Conservation (phyloP, 2,888 invertebrate genomes). For the Drosophila pseudotalamancana region DNA sequence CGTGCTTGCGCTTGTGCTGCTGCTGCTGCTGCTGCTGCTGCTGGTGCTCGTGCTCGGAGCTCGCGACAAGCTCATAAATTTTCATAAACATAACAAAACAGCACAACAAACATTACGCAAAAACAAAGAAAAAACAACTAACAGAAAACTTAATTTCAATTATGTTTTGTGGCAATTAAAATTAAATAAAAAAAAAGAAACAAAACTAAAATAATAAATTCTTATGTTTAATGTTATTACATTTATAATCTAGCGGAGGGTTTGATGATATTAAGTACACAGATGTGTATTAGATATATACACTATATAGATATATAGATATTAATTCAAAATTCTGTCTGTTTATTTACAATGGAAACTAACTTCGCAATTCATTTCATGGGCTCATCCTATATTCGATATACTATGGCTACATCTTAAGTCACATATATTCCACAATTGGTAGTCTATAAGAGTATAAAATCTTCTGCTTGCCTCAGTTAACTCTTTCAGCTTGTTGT, state of each 20-base stretch:
- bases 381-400: no score
- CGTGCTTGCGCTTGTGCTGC: no score
- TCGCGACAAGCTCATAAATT: conserved; percentile 76
- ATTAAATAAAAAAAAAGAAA: conserved; percentile 3
- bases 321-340: no score
- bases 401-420: no score
- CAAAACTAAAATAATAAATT: conserved; percentile 30
- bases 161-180: conserved; percentile 32
- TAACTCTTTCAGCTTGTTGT: conserved; percentile 14
- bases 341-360: no score
- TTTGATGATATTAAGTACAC: no score
- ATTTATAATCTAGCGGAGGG: neutral
- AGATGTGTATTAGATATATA: no score
- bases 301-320: no score
- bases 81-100: conserved; percentile 61
- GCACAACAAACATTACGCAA: conserved; percentile 35
- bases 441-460: neutral
- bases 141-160: conserved; percentile 40
- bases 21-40: neutral
- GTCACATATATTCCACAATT: neutral
- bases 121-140: conserved; percentile 22
- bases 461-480: neutral
- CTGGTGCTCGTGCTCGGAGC: conserved; percentile 25
- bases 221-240: conserved; percentile 50
- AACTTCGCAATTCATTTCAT: no score